Conservation (phyloP, 2,888 invertebrate species). For the Torymus texanus region DNA sequence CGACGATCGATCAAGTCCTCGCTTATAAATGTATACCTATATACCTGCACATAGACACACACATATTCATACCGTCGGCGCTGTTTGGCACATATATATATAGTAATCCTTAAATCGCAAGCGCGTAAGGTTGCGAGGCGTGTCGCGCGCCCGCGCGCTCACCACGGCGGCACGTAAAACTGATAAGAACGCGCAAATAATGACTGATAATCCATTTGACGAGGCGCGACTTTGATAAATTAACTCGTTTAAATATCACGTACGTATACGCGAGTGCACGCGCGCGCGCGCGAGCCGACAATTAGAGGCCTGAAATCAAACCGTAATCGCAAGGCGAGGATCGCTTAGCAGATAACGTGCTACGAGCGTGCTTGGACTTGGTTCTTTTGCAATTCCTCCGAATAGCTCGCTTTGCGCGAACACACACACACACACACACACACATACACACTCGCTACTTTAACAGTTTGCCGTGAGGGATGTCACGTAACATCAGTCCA, state of each 20-base stretch:
- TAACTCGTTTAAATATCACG: constrained; percentile 32
- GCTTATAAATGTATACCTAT: background rate
- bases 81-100: too few species aligned
- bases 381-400: constrained; percentile 33
- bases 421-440: too few species aligned
- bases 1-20: constrained; percentile 15
- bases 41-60: background rate
- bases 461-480: too few species aligned
- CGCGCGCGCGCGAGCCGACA: constrained; percentile 18
- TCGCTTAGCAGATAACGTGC: constrained; percentile 23
- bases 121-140: background rate
- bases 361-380: background rate
- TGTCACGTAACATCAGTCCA: background rate
- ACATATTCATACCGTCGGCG: too few species aligned
- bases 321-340: constrained; percentile 1
- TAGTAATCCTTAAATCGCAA: too few species aligned
- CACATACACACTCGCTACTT: too few species aligned
- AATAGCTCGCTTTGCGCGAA: too few species aligned
- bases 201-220: constrained; percentile 18
- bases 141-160: background rate
- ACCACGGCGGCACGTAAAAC: background rate
- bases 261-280: background rate
- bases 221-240: constrained; percentile 47
- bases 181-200: constrained; percentile 13
- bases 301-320: constrained; percentile 19